A percentile compares a stretch with the other conserved stretches of the same genome.
These are phyloP conservation scores for Notodonta ziczac DNA, from an alignment of 2,888 invertebrate genomes.

Conservation along the genomic window DNA sequence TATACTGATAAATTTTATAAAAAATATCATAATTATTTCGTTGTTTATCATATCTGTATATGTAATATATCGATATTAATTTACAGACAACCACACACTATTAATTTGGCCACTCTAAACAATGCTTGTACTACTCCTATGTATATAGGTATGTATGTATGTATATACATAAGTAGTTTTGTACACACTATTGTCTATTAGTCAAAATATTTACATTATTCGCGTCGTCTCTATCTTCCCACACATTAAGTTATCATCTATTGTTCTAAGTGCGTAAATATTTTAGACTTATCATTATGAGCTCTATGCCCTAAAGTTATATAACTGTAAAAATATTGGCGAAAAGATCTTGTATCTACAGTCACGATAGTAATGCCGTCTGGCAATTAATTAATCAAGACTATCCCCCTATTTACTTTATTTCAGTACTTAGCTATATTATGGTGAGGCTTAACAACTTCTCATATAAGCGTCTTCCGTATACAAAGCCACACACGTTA, in stretches of 20 bases:
- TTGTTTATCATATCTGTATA: neutral
- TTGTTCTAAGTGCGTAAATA: slow-evolving; percentile 35
- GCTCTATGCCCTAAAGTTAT: neutral
- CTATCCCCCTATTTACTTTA: too few relatives aligned
- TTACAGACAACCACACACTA: too few relatives aligned
- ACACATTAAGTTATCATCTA: slow-evolving; percentile 16
- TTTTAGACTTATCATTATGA: neutral
- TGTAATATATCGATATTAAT: neutral
- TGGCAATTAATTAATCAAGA: too few relatives aligned
- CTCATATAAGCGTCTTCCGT: neutral
- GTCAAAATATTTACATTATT: slow-evolving; percentile 39
- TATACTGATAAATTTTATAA: too few relatives aligned
- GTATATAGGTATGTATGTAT: slow-evolving; percentile 22
- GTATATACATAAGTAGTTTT: slow-evolving; percentile 15
- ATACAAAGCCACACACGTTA: neutral
- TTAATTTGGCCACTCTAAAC: neutral
- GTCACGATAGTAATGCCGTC: too few relatives aligned
- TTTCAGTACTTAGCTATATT: too few relatives aligned
- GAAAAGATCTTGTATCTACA: too few relatives aligned
- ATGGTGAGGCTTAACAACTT: too few relatives aligned
- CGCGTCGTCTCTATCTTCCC: slow-evolving; percentile 15
- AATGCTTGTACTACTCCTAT: neutral
- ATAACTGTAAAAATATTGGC: too few relatives aligned
- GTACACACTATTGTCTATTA: slow-evolving; percentile 16
- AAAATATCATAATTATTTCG: too few relatives aligned